Conservation (phyloP, 2,888 invertebrate species). For the Hyles lineata region DNA sequence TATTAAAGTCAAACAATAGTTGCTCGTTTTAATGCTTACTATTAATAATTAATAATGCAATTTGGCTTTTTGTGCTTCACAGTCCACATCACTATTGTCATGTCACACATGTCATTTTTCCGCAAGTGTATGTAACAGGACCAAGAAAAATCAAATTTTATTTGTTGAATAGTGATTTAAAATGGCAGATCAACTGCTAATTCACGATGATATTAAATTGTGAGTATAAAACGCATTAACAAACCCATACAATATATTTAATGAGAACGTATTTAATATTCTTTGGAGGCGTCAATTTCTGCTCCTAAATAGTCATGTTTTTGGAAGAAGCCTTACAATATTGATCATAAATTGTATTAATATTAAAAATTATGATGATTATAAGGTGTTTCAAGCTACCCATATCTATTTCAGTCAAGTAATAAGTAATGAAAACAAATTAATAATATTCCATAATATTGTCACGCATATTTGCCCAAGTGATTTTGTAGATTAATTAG, state of each 20-base stretch:
- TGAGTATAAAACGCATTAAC: slow-evolving; percentile 71
- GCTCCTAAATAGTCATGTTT: slow-evolving; percentile 41
- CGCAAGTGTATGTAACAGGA: slow-evolving; percentile 41
- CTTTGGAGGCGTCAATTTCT: background rate
- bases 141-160: slow-evolving; percentile 41
- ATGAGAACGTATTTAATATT: background rate
- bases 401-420: background rate
- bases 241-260: background rate
- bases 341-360: slow-evolving; percentile 21
- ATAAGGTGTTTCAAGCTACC: background rate
- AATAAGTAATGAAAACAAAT: background rate
- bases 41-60: background rate
- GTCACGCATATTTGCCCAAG: slow-evolving; percentile 7
- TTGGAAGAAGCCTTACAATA: slow-evolving; percentile 53
- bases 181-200: slow-evolving; percentile 86
- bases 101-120: slow-evolving; percentile 35
- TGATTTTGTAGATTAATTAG: background rate
- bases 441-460: background rate
- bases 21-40: background rate
- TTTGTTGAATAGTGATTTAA: slow-evolving; percentile 38
- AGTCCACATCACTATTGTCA: slow-evolving; percentile 30
- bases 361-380: slow-evolving; percentile 3
- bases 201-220: slow-evolving; percentile 91
- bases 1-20: background rate
- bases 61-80: background rate